Conservation (phyloP, 2,797 vertebrate genomes). For the Sebastiscus tertius region DNA sequence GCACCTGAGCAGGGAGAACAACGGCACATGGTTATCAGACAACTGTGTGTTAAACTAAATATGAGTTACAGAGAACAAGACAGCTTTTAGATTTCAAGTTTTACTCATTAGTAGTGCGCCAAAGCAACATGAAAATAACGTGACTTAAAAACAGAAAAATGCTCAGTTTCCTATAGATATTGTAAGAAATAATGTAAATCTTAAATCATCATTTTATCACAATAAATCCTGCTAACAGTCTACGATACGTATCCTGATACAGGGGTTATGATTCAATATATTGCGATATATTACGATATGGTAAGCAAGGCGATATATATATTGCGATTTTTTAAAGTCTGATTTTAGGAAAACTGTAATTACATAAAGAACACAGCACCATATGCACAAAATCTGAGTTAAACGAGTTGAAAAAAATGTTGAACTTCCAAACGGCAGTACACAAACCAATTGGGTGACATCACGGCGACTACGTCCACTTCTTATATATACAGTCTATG, state of each 20-base stretch:
- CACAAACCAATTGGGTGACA: too few species aligned
- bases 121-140: neutral
- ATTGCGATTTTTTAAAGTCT: too few species aligned
- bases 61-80: neutral
- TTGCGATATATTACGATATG: too few species aligned
- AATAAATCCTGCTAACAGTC: neutral
- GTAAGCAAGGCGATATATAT: too few species aligned
- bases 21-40: neutral
- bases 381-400: too few species aligned
- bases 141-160: neutral
- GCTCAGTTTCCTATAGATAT: neutral
- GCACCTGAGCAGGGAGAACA: constrained; percentile 77
- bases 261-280: too few species aligned
- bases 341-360: too few species aligned
- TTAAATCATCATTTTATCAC: neutral
- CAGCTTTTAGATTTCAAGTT: neutral
- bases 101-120: neutral
- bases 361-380: too few species aligned
- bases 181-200: neutral
- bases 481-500: too few species aligned
- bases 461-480: rapidly evolving
- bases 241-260: too few species aligned
- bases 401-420: too few species aligned
- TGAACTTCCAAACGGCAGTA: too few species aligned
- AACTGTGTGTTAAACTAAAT: neutral